These are phyloP conservation scores for Leptinotarsa lineolata DNA, from an alignment of 1,140 invertebrate species.

Conservation along the genomic window DNA sequence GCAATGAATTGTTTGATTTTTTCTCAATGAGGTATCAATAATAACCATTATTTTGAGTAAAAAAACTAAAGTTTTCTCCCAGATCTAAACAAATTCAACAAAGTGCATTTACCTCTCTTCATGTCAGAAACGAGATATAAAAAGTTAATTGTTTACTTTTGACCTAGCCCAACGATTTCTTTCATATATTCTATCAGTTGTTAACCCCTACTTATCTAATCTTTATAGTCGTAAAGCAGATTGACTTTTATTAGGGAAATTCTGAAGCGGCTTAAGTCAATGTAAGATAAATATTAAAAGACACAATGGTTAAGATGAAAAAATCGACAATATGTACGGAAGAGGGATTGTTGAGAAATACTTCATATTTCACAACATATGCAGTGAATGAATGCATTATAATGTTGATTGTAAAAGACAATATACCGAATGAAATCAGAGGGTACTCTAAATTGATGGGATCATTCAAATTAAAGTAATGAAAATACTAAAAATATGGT, in stretches of 20 bases:
- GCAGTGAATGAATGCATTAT: too few relatives aligned
- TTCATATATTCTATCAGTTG: not conserved
- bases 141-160: not conserved
- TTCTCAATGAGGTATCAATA: too few relatives aligned
- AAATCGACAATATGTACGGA: not conserved
- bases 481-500: not conserved
- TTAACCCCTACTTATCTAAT: conserved; percentile 6
- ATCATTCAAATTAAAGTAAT: not conserved
- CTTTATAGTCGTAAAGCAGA: not conserved
- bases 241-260: not conserved
- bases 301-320: not conserved
- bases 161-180: not conserved
- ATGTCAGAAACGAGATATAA: not conserved
- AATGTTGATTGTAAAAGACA: not conserved
- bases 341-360: too few relatives aligned
- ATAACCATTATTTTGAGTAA: too few relatives aligned
- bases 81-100: not conserved
- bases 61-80: not conserved
- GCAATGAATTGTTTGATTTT: too few relatives aligned
- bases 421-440: not conserved
- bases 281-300: not conserved
- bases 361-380: too few relatives aligned
- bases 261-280: not conserved
- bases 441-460: not conserved
- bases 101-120: not conserved